Base-by-base conservation (phyloP, 2,888 invertebrate species). In the Sesamia inferens region DNA sequence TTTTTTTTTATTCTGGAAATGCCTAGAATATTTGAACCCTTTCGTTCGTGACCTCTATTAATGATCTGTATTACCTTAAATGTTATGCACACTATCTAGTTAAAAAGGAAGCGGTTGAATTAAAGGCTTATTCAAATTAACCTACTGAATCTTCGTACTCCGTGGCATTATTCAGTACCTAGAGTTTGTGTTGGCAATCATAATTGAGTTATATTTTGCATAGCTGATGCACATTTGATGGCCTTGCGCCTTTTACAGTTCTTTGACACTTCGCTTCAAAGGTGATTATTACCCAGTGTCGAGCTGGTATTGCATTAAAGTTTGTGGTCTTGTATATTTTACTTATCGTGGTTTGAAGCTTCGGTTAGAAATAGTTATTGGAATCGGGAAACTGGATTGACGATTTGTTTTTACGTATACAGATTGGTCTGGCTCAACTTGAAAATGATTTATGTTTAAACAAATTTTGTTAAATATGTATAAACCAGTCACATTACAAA, bases 201-300 rank as follows among this genome's bases (percentile, higher is more conserved):
- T 85, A 85, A 84, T 74, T 78, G 69, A 80, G 70, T 84, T 72
- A 78, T 71, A 83, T 74, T 75, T 75, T 85, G 81, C 74, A 85
- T 76, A 82, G 74, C 65, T 78, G 83, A 79, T 77, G 79, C 74
- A 68, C 70, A 67, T 77, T 59, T 42, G 64, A 2, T 69, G 78
- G 75, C 84, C 84, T 84, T 76, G 84, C n/a, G 83, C 83, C 80
- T 80, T 78, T 80, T 85, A 66, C 19, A 76, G 80, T 80, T 80
- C 83, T 80, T 77, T 85, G 85, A 80, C 85, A 74, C 83, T 48
- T 63, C 57, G 47, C 47, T 66, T 66, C 66, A 76, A 68, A 73
- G 63, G 61, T 69, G 55, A 69, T 68, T 57, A 68, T 70, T 79
- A 69, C 70, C 69, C 51, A 48, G 66, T 22, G 19, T 13, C 16